Conservation (phyloP, 1,140 invertebrate species). For the Bilobella aurantiaca region DNA sequence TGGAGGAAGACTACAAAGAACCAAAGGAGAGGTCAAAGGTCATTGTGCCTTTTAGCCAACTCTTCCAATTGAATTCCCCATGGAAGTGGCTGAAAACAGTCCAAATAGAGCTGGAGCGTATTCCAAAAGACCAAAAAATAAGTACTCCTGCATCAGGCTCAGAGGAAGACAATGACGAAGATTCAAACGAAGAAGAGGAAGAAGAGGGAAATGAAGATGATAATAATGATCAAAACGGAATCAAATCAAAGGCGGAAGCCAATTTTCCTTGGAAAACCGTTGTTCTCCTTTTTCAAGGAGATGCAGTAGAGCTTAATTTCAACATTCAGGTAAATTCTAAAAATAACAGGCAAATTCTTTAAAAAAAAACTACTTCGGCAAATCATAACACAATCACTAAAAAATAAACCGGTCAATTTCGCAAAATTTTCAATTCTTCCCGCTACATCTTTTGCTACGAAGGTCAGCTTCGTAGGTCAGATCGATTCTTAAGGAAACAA, state of each 20-base stretch:
- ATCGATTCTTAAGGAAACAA: too few relatives aligned
- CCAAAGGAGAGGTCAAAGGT: background rate
- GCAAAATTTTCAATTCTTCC: too few relatives aligned
- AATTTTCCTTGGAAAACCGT: constrained; percentile 21
- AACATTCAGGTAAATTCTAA: constrained; percentile 25
- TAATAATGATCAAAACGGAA: background rate
- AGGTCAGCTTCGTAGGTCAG: too few relatives aligned
- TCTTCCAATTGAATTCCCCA: constrained; percentile 33
- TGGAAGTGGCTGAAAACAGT: constrained; percentile 24
- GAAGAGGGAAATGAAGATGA: constrained; percentile 14
- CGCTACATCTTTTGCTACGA: too few relatives aligned
- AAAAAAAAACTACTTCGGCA: too few relatives aligned
- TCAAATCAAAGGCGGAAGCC: background rate
- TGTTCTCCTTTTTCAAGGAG: constrained; percentile 16
- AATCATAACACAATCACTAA: too few relatives aligned
- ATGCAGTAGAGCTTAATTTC: constrained; percentile 16
- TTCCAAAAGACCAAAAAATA: background rate
- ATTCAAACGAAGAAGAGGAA: constrained; percentile 10
- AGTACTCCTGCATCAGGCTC: background rate
- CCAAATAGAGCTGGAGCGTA: constrained; percentile 26
- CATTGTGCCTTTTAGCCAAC: constrained; percentile 27
- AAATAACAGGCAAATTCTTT: too few relatives aligned
- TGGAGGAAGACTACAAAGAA: constrained; percentile 37
- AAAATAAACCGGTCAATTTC: too few relatives aligned
- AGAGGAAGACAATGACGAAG: background rate